These are phyloP conservation scores for Clupea harengus DNA, from an alignment of 2,113 vertebrate genomes.

Conservation along the genomic window DNA sequence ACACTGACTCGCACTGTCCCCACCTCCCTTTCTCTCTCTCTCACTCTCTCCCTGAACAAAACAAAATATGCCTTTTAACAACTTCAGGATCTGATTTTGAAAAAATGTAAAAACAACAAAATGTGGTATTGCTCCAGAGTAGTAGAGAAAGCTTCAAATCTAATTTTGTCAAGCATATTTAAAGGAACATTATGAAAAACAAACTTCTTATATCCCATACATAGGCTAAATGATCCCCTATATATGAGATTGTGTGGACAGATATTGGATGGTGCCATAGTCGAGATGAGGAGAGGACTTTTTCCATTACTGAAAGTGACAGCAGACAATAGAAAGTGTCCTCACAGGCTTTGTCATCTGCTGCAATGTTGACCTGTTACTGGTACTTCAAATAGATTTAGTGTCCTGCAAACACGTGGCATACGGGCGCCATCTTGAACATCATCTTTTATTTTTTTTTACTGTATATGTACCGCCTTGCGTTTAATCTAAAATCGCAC, in stretches of 20 bases:
- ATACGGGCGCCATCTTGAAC: constrained; percentile 38
- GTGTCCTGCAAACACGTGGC: constrained; percentile 43
- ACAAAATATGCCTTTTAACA: neutral
- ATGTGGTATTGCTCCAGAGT: neutral
- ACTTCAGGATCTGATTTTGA: neutral
- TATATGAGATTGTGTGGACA: neutral
- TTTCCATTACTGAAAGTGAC: neutral
- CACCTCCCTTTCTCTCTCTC: constrained; percentile 57
- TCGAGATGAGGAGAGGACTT: neutral
- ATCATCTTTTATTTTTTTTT: constrained; percentile 17
- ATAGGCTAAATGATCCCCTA: neutral
- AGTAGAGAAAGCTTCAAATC: neutral
- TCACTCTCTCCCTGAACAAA: neutral
- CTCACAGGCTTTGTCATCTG: neutral
- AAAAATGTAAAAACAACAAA: neutral
- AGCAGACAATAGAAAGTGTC: neutral
- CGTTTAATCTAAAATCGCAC: neutral
- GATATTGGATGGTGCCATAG: neutral
- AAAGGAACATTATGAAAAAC: neutral
- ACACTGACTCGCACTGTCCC: constrained; percentile 24
- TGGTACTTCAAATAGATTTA: neutral
- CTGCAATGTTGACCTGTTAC: neutral
- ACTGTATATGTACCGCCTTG: neutral
- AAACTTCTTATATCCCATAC: neutral
- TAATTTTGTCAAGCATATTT: neutral